These are phyloP conservation scores for Bufo bufo DNA, from an alignment of 2,113 vertebrate genomes.

Conservation along the genomic window DNA sequence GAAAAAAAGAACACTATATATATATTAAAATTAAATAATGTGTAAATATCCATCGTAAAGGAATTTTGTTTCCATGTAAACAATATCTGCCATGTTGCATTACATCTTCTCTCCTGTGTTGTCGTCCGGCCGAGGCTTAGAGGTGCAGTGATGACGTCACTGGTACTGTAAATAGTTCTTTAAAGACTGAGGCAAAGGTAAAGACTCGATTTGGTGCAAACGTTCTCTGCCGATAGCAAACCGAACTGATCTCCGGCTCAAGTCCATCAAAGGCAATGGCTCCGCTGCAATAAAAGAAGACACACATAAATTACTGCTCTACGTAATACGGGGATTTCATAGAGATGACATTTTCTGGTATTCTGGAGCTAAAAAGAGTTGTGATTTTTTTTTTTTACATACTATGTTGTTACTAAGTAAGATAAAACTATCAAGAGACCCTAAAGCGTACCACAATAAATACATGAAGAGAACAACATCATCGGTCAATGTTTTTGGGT, in stretches of 20 bases:
- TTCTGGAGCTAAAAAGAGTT: not conserved
- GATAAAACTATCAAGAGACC: not conserved
- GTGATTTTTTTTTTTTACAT: too few relatives aligned
- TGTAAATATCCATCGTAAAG: constrained; percentile 70
- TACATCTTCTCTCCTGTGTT: constrained; percentile 51
- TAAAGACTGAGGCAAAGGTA: constrained; percentile 92
- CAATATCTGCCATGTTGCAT: constrained; percentile 71
- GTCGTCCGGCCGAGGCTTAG: constrained; percentile 66
- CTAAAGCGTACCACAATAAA: not conserved
- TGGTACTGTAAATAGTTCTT: constrained; percentile 99
- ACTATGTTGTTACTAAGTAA: not conserved
- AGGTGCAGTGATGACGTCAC: constrained; percentile 72
- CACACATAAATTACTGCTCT: not conserved
- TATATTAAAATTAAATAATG: constrained; percentile 77
- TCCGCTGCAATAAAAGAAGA: constrained; percentile 78
- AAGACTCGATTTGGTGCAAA: constrained; percentile 87
- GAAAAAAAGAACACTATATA: constrained; percentile 62
- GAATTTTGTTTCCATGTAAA: constrained; percentile 75
- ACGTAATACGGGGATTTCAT: not conserved
- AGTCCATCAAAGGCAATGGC: constrained; percentile 93
- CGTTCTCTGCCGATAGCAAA: constrained; percentile 89
- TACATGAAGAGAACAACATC: not conserved
- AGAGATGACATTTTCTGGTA: not conserved
- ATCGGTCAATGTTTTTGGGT: not conserved
- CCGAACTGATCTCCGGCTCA: constrained; percentile 92